These are phyloP conservation scores for Lagorchestes hirsutus DNA, from an alignment of 2,797 vertebrate species.

Conservation along the genomic window DNA sequence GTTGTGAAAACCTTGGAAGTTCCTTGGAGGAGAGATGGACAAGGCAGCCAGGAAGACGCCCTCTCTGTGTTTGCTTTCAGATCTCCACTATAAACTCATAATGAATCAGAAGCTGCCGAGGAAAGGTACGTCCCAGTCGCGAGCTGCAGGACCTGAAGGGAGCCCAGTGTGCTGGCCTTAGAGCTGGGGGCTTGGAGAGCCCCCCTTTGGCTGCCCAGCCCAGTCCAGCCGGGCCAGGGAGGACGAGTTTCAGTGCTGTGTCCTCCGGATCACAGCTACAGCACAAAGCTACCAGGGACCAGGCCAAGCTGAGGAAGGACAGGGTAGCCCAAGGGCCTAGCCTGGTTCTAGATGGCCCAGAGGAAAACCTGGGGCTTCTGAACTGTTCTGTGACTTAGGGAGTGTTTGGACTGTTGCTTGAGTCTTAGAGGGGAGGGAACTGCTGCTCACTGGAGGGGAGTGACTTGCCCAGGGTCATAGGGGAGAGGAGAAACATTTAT, in stretches of 20 bases:
- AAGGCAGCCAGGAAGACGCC: not conserved
- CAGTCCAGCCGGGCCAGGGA: no score
- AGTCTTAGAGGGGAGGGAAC: not conserved
- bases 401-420: no score
- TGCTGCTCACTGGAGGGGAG: not conserved
- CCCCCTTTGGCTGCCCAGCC: no score
- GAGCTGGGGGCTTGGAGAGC: not conserved
- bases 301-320: no score
- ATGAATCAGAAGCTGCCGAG: constrained; percentile 86
- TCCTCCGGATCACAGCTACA: no score
- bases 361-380: no score
- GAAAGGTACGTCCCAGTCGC: constrained; percentile 81
- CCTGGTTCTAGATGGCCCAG: not conserved
- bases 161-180: not conserved
- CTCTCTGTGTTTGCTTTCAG: constrained; percentile 80
- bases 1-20: no score
- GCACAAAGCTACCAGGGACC: no score
- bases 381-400: no score
- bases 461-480: no score
- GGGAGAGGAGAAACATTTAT: no score
- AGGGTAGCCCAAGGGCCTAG: not conserved
- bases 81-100: constrained; percentile 90
- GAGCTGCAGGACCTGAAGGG: not conserved
- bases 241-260: not conserved
- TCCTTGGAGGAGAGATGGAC: not conserved